Percentiles rank a stretch among this genome's conserved stretches.
These are phyloP conservation scores for Myoxocephalus aenaeus DNA, from an alignment of 2,797 vertebrate genomes.

Conservation along the genomic window DNA sequence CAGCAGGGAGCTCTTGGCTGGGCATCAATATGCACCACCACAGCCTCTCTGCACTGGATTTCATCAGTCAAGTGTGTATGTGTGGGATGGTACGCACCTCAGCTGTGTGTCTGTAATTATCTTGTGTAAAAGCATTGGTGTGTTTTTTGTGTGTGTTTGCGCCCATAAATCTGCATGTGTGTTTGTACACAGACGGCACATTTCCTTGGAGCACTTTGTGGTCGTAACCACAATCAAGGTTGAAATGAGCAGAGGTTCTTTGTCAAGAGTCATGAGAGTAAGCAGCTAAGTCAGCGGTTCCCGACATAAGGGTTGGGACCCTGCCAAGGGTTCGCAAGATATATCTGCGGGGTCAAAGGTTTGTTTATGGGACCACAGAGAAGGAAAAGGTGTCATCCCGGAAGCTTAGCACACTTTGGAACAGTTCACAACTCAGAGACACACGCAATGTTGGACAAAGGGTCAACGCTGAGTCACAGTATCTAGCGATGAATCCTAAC, in stretches of 20 bases:
- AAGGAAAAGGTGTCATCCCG: no score
- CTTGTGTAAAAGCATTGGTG: slow-evolving; percentile 28
- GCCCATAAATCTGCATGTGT: slow-evolving; percentile 13
- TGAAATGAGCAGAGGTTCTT: slow-evolving; percentile 20
- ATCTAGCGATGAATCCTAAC: slow-evolving; percentile 10
- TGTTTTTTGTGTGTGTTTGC: slow-evolving; percentile 20
- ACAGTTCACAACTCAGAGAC: background rate
- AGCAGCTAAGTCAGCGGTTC: background rate
- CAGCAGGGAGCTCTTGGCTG: slow-evolving; percentile 69
- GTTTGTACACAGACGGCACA: slow-evolving; percentile 13
- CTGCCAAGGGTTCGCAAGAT: background rate
- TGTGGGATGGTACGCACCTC: background rate
- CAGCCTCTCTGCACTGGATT: slow-evolving; percentile 53
- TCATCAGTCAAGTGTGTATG: slow-evolving; percentile 40
- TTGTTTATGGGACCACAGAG: background rate
- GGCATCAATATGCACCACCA: slow-evolving; percentile 74
- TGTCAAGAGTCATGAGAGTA: slow-evolving; percentile 18
- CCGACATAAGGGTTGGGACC: background rate
- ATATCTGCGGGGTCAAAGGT: background rate
- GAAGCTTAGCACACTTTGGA: background rate
- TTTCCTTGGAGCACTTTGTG: slow-evolving; percentile 33
- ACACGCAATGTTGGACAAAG: background rate
- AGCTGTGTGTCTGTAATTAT: slow-evolving; percentile 27
- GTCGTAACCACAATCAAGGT: slow-evolving; percentile 30
- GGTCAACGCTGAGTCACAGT: background rate